Conservation (phyloP, 1,140 invertebrate genomes). For the Callitettix versicolor region DNA sequence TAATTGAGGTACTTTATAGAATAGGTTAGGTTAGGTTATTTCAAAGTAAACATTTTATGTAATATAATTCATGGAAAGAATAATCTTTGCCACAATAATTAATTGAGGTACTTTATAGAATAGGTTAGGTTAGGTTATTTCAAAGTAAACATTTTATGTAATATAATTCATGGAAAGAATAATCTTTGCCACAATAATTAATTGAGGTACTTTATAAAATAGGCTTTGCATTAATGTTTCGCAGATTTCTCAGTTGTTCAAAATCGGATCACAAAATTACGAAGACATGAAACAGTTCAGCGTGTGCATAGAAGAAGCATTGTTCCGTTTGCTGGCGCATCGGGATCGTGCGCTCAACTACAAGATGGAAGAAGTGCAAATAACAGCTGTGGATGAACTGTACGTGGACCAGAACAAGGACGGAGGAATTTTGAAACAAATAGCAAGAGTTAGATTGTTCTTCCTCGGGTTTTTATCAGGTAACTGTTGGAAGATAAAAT, state of each 20-base stretch:
- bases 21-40: too few species aligned
- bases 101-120: too few species aligned
- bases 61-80: too few species aligned
- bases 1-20: too few species aligned
- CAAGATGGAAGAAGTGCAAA: conserved; percentile 96
- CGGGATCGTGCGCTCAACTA: conserved; percentile 85
- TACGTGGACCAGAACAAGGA: conserved; percentile 84
- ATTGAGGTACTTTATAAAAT: too few species aligned
- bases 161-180: too few species aligned
- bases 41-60: too few species aligned
- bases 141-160: too few species aligned
- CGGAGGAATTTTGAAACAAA: conserved; percentile 79
- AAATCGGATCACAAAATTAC: conserved; percentile 81
- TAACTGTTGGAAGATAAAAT: conserved; percentile 27
- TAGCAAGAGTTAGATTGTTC: conserved; percentile 88
- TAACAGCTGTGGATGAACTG: conserved; percentile 92
- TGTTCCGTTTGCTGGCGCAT: conserved; percentile 73
- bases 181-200: too few species aligned
- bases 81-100: too few species aligned
- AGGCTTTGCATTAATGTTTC: too few species aligned
- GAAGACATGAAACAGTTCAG: conserved; percentile 89
- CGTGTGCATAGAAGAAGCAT: conserved; percentile 74
- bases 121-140: too few species aligned
- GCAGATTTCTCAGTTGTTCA: conserved; percentile 88
- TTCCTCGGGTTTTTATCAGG: conserved; percentile 86